Percentiles rank a stretch among this genome's conserved stretches.
Conservation (phyloP, 2,888 invertebrate genomes). For the Atrina japonica region DNA sequence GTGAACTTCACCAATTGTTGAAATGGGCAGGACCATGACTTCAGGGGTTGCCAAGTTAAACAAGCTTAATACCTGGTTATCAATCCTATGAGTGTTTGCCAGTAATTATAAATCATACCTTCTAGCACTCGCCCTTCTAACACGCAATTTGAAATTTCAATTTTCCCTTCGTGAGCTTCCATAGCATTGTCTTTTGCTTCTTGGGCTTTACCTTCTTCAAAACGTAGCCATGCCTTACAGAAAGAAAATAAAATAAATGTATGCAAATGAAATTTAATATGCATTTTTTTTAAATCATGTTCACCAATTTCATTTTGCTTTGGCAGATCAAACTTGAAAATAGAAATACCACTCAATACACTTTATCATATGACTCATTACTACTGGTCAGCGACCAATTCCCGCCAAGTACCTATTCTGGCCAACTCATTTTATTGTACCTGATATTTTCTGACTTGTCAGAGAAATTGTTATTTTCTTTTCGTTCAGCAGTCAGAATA, state of each 20-base stretch:
- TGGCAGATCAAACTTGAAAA: not conserved
- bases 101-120: no score
- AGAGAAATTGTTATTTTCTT: no score
- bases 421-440: no score
- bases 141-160: slow-evolving; percentile 82
- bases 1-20: no score
- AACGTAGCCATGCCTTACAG: slow-evolving; percentile 76
- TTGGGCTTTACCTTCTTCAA: slow-evolving; percentile 74
- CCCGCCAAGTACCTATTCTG: no score
- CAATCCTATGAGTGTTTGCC: no score
- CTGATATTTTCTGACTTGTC: no score
- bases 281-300: not conserved
- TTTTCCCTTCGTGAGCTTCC: slow-evolving; percentile 60
- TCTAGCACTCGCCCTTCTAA: slow-evolving; percentile 84
- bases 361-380: not conserved
- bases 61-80: no score
- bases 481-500: no score
- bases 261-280: no score
- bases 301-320: not conserved
- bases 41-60: no score
- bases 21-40: no score
- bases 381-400: not conserved
- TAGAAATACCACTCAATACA: not conserved
- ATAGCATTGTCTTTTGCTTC: slow-evolving; percentile 62
- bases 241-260: not conserved